Evolutionary conservation across 1,140 invertebrate genomes (phyloP), one percentile per base, ranked within the genome.

Genomic region (Hyles vespertilio): DNA sequence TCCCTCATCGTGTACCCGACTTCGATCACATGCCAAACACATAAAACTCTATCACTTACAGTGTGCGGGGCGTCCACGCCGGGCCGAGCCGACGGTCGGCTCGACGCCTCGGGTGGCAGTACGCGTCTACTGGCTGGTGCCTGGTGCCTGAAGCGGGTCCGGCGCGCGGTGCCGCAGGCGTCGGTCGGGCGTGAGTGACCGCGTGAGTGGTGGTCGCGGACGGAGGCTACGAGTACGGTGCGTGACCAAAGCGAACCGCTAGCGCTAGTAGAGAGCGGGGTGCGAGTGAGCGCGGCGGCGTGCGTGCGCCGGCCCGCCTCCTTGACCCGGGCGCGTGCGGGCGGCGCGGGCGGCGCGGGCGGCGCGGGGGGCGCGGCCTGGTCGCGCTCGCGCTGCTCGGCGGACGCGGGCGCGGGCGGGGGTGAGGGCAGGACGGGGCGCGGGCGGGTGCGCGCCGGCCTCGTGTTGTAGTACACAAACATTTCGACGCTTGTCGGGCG

Each of bases 1-100:
- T 98, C 97, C 91, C 94, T 95, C 94, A 97, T 98, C 92, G 96
- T 97, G 94, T 98, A 98, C 92, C 97, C 97, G 94, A 98, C 96
- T 96, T 87, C 87, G 89, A 87, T 90, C 81, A 87, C 88, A 89
- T 90, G 89, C 88, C 87, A 89, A 90, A 89, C 84, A 90, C 84
- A 89, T 84, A 90, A 89, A 90, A 89, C 87, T 87, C 87, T 89
- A 89, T 90, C 89, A 91, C 89, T 91, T 88, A 89, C 90, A 81
- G 79, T 83, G 77, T 72, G 79, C 45, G 51, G 69, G 63, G 62
- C 72, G 74, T 74, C 70, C 69, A 5, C 36, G 36, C 36, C 36
- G 36, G 36, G 5, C 36, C 5, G 8, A 8, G 5, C 36, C 5
- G 36, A 8, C 36, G 36, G 58, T 73, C 73, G 63, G 58, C 77